Base-by-base conservation (phyloP, 2,113 vertebrate species). In the Psittacara wagleri region DNA sequence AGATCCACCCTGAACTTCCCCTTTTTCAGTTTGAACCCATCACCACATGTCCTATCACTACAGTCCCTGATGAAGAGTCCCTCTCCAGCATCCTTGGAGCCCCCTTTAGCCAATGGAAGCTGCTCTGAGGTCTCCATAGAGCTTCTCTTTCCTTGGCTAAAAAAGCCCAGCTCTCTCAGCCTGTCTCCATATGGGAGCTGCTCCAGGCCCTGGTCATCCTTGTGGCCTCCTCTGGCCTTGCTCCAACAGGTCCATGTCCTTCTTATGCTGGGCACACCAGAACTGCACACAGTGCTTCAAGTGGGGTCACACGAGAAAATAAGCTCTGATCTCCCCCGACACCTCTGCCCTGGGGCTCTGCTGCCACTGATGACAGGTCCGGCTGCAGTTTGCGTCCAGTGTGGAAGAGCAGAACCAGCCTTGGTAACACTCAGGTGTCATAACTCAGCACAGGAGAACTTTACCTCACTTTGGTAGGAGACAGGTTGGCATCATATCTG, bases 321-420 rank as follows among this genome's bases (percentile, higher is more conserved):
- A 27, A 44, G 35, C 46, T 62, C 67, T 11, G 16, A 27, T 18
- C 14, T 23, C 4, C 20, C 41, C 33, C 15, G 13, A 35, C 57
- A 23, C 33, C 33, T 59, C 57, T 59, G 57, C 33, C 57, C 9
- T n/a, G 20, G 33, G 57, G 13, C 33, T 59, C 24, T 41, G 37
- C 41, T 17, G 28, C 1, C 51, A 27, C 19, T 2, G 23, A 2
- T 17, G 9, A 10, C 18, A 33, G 49, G 17, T 9, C 6, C n/a
- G 19, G 43, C 17, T 29, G n/a, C 27, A 68, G 35, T 7, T 33
- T 35, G 63, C 7, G 35, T 0, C 13, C 62, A 9, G 22, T 0
- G 16, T 1, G 41, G n/a, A 19, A 39, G 59, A 52, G 59, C 80
- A 80, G 35, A 25, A 23, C 1, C 33, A 20, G 29, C 17, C 17